Conservation (phyloP, 2,113 vertebrate species). For the Oenanthe melanoleuca region DNA sequence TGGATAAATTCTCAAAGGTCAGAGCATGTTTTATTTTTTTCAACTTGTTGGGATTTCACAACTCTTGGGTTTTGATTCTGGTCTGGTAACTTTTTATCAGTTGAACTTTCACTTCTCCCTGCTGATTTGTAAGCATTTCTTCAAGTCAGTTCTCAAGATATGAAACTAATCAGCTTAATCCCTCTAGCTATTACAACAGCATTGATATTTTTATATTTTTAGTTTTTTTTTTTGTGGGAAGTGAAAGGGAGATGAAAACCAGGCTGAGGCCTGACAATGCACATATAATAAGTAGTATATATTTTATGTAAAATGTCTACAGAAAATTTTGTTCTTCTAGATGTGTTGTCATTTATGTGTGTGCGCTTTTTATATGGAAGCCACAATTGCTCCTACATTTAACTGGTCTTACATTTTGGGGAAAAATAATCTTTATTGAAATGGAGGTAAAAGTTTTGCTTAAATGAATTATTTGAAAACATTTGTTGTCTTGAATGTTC, state of each 20-base stretch:
- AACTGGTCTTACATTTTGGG: background rate
- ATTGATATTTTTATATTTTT: background rate
- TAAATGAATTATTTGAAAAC: background rate
- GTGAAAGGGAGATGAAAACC: background rate
- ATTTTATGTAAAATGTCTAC: background rate
- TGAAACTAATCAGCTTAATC: background rate
- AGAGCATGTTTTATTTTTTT: background rate
- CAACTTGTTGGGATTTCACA: background rate
- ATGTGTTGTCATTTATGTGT: background rate
- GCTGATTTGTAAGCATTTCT: background rate
- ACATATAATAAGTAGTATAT: rapidly evolving
- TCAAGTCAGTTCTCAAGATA: constrained; percentile 28
- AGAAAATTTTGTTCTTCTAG: background rate
- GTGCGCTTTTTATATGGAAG: background rate
- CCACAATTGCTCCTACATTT: background rate
- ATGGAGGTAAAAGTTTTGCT: background rate
- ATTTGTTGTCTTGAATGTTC: background rate
- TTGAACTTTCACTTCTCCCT: constrained; percentile 48
- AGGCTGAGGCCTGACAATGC: background rate
- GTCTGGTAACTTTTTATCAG: constrained; percentile 37
- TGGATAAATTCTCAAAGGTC: constrained; percentile 12
- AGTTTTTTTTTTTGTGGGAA: background rate
- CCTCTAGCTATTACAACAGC: background rate
- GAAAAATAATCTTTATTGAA: background rate
- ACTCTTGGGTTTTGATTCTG: constrained; percentile 6